Evolutionary conservation across 2,888 invertebrate species (phyloP).

Genomic region (Drosophila paranaensis): DNA sequence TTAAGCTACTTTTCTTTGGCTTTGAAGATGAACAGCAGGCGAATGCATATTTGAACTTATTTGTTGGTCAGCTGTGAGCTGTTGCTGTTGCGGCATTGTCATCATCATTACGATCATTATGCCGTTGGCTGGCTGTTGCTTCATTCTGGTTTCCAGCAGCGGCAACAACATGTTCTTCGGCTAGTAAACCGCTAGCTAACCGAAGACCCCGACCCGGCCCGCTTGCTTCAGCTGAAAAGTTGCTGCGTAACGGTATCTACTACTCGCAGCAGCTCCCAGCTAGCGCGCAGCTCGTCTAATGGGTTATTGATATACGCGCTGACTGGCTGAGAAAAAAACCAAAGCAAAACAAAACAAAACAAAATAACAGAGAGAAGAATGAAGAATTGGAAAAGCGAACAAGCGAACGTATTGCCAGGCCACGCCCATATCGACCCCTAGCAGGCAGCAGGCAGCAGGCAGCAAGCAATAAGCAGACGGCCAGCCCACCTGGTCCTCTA

Average conservation of each 20-base stretch:
- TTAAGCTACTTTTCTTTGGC: constrained; percentile 62
- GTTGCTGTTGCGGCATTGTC: constrained; percentile 39
- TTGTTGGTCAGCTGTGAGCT: constrained; percentile 52
- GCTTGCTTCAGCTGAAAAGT: constrained; percentile 44
- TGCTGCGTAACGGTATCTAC: constrained; percentile 79
- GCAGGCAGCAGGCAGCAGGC: background rate
- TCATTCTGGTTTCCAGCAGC: constrained; percentile 56
- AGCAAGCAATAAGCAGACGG: constrained; percentile 8
- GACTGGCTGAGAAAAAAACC: constrained; percentile 23
- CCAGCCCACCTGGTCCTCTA: constrained; percentile 35
- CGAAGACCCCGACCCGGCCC: constrained; percentile 20
- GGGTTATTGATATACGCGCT: constrained; percentile 70
- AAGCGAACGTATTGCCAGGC: constrained; percentile 30
- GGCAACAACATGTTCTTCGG: constrained; percentile 58
- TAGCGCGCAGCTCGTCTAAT: constrained; percentile 49
- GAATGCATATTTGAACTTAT: constrained; percentile 49
- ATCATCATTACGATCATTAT: constrained; percentile 57
- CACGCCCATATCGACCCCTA: constrained; percentile 37
- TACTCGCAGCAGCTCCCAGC: constrained; percentile 39
- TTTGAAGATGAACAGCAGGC: constrained; percentile 30
- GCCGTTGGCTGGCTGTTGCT: constrained; percentile 44
- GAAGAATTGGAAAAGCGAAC: constrained; percentile 12
- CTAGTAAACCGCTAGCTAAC: constrained; percentile 47
- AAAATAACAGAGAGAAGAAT: background rate
- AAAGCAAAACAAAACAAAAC: constrained; percentile 2